phyloP scores from a whole-genome alignment of 2,888 invertebrate species.

The Synergus gifuensis region DNA sequence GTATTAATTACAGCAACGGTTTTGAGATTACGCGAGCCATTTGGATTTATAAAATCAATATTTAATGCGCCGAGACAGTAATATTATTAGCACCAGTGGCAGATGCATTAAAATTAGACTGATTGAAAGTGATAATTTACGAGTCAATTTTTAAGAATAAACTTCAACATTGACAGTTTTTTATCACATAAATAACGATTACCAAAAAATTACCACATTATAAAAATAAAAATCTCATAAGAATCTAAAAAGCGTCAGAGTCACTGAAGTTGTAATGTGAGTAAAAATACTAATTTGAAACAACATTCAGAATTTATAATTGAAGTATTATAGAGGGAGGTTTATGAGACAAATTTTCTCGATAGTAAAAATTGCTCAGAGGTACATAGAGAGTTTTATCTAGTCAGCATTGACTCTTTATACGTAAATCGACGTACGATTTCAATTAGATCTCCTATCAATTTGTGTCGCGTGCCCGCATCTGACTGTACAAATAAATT shows the following conservation, averaged over 20 bases:
- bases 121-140: neutral
- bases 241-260: too few relatives aligned
- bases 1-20: too few relatives aligned
- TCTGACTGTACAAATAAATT: conserved; percentile 14
- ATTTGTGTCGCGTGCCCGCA: conserved; percentile 31
- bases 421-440: neutral
- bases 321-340: too few relatives aligned
- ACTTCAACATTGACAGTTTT: neutral
- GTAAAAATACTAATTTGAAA: too few relatives aligned
- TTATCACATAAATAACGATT: neutral
- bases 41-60: conserved; percentile 25
- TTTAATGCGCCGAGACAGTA: neutral
- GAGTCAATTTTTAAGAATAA: neutral
- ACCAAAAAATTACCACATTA: neutral
- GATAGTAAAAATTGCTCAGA: too few relatives aligned
- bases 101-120: conserved; percentile 6
- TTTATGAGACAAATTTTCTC: too few relatives aligned
- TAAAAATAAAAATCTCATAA: neutral
- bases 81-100: neutral
- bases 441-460: neutral
- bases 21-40: neutral
- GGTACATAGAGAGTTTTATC: too few relatives aligned
- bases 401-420: neutral
- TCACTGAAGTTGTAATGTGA: too few relatives aligned
- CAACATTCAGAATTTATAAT: too few relatives aligned